phyloP scores from a whole-genome alignment of 2,888 invertebrate genomes.

The Dryomyza anilis region DNA sequence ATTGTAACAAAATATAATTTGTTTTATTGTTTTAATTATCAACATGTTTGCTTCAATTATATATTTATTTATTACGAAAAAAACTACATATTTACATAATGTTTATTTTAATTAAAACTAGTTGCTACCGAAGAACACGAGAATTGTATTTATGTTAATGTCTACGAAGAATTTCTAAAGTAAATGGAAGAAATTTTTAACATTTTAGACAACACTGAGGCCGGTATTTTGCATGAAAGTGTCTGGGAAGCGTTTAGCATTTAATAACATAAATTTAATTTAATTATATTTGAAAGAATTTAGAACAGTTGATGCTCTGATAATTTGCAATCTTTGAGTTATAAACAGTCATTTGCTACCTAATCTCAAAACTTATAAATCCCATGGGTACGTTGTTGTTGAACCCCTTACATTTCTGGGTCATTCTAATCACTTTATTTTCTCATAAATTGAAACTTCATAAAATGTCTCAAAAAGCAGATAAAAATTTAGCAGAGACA shows the following conservation, averaged over 20 bases:
- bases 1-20: not conserved
- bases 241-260: too few relatives aligned
- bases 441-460: slow-evolving; percentile 23
- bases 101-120: not conserved
- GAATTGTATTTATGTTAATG: too few relatives aligned
- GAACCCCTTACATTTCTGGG: not conserved
- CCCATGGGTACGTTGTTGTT: too few relatives aligned
- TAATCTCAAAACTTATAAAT: too few relatives aligned
- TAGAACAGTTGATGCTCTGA: too few relatives aligned
- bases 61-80: not conserved
- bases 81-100: slow-evolving; percentile 13
- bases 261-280: too few relatives aligned
- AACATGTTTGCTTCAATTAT: not conserved
- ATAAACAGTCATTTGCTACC: too few relatives aligned
- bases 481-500: slow-evolving; percentile 44
- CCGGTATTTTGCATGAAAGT: too few relatives aligned
- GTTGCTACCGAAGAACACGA: not conserved
- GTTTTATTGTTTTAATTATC: not conserved
- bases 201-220: not conserved
- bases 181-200: slow-evolving; percentile 12
- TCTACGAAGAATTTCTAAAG: too few relatives aligned
- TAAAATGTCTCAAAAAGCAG: not conserved
- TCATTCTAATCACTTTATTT: slow-evolving; percentile 23
- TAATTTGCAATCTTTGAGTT: too few relatives aligned
- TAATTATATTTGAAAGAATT: too few relatives aligned